These are phyloP conservation scores for Microlaimidae sp. DNA, from an alignment of 2,888 invertebrate genomes.

Conservation along the genomic window DNA sequence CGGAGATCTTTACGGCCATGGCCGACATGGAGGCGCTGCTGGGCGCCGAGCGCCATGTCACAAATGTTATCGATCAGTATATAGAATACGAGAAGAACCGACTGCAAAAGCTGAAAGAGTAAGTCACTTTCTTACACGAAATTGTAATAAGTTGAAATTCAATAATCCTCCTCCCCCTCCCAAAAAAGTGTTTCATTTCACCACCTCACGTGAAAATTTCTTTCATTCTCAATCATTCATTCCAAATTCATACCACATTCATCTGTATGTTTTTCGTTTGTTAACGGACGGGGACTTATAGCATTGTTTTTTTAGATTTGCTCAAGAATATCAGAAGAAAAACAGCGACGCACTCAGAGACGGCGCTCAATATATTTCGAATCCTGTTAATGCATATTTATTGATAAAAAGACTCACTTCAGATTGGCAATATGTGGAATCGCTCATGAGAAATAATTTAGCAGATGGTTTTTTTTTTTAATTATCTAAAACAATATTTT, in stretches of 20 bases:
- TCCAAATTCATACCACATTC: no score
- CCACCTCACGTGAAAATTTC: no score
- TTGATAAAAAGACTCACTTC: slow-evolving; percentile 40
- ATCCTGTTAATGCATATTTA: slow-evolving; percentile 42
- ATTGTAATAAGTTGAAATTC: no score
- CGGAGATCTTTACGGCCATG: slow-evolving; percentile 41
- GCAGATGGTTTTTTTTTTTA: slow-evolving; percentile 20
- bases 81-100: slow-evolving; percentile 36
- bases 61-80: slow-evolving; percentile 36
- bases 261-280: no score
- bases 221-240: no score
- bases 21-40: slow-evolving; percentile 39
- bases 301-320: neutral
- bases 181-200: no score
- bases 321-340: neutral
- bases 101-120: slow-evolving; percentile 27
- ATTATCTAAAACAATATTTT: no score
- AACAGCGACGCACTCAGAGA: neutral
- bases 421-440: slow-evolving; percentile 38
- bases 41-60: slow-evolving; percentile 37
- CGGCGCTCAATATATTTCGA: slow-evolving; percentile 26
- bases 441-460: slow-evolving; percentile 31
- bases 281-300: no score
- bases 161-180: no score
- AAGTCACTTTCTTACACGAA: no score